Evolutionary conservation across 2,888 invertebrate species (phyloP), one percentile per base, ranked within the genome.

Genomic region (Philhelius pedissequus): DNA sequence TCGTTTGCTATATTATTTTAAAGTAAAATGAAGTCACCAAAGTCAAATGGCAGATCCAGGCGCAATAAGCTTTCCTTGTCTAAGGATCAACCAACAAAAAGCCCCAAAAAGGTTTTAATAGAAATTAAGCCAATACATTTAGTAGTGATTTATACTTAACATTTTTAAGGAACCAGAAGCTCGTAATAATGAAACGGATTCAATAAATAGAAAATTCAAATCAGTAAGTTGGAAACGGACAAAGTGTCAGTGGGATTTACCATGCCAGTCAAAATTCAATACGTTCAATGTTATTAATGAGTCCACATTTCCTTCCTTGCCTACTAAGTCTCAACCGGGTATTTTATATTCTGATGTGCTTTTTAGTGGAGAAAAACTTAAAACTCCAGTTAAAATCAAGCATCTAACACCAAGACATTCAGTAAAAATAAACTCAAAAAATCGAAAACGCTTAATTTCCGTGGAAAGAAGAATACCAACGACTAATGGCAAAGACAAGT

Each of bases 11-110:
- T 6, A n/a, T n/a, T n/a, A n/a, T 25, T 20, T 18, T 32, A 32
- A 32, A 79, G 79, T 62, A 84, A 80, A 30, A 76, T 84, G 71
- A 84, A 84, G 32, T 68, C 71, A 11, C 48, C 60, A 32, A 84
- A 84, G 56, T 40, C 71, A 1, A 80, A 52, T 11, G 9, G 56
- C 54, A 75, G 54, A 25, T 35, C 76, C 0, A 66, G 66, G 38
- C 40, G 80, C 18, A 80, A 48, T 30, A 74, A 75, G 7, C 40
- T 66, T 1, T 60, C 60, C 27, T 18, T 68, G 2, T 48, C 60
- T 1, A 84, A 60, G 15, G 75, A 84, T 2, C 54, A 62, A 20
- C 45, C 27, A 3, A 27, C 30, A 15, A 76, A 71, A 25, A 75
- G 20, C 18, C 68, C 71, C 6, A 76, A 62, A 25, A 40, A 76